Base-by-base conservation (phyloP, 2,797 vertebrate species). In the Bufotes viridis region DNA sequence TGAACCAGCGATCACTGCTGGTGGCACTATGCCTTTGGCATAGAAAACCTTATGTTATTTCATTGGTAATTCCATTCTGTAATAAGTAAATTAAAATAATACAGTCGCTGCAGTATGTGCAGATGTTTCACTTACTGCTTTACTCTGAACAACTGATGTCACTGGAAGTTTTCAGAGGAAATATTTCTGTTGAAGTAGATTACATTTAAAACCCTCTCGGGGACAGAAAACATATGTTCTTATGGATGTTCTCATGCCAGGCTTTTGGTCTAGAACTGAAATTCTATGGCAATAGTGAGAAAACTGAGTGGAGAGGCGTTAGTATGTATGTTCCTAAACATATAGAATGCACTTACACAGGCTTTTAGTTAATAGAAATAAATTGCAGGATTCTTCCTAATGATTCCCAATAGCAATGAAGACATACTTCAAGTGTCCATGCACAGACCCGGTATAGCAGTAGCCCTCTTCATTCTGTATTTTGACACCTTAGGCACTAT, bases 181-280 rank as follows among this genome's bases (percentile, higher is more conserved):
- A 89, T 86, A 86, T 89, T 89, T 89, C 84, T 89, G 84, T 79
- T 60, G 22, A 86, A 82, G 72, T 78, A 84, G 63, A 86, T 89
- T 89, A 89, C 84, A 86, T 86, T 89, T 70, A 86, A 89, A 89
- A 89, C 84, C 86, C 88, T 86, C 88, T 82, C 15, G 84, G 84
- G 88, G 84, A 89, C 88, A 86, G 84, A 89, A 89, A 89, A 86
- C 84, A 89, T 72, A 89, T 89, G 88, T 82, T 86, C 84, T 84
- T 76, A 22, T 67, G 42, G 58, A 74, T 60, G 63, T 80, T 84
- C 65, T 61, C 63, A 88, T 74, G 63, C 82, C 67, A 81, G 17
- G 55, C 34, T 88, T 80, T 51, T 78, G 78, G 20, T 80, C 11
- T 57, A 53, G 20, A 87, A 34, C 80, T 67, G 6, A 87, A 60